Evolutionary conservation across 2,113 vertebrate genomes (phyloP).

Genomic region (Gopherus evgoodei): DNA sequence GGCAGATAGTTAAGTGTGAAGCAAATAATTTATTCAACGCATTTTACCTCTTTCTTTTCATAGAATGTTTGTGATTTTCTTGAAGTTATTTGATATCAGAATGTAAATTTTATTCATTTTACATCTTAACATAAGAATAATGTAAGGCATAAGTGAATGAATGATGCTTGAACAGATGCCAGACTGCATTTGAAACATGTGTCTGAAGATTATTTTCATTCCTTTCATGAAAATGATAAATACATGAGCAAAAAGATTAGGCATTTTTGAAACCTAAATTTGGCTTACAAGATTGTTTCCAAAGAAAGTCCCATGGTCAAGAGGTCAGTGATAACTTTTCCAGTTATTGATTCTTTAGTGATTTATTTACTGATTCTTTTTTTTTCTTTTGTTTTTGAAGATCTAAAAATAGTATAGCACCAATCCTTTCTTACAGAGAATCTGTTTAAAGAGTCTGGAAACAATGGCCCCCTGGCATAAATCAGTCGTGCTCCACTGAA

Average conservation of each 20-base stretch:
- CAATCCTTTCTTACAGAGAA: not conserved
- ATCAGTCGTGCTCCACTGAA: not conserved
- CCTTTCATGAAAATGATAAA: not conserved
- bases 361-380: not conserved
- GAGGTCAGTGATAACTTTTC: not conserved
- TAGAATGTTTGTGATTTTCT: not conserved
- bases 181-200: not conserved
- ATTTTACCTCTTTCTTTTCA: rapidly evolving
- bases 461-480: rapidly evolving
- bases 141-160: not conserved
- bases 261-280: not conserved
- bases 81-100: not conserved
- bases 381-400: not conserved
- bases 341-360: not conserved
- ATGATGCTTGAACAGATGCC: not conserved
- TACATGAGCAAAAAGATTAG: rapidly evolving
- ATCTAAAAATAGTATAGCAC: not conserved
- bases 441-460: not conserved
- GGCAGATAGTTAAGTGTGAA: not conserved
- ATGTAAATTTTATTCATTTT: not conserved
- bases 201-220: not conserved
- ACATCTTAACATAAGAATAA: not conserved
- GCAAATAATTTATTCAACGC: not conserved
- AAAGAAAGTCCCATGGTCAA: not conserved
- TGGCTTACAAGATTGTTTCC: not conserved